phyloP scores from a whole-genome alignment of 2,113 vertebrate genomes.

The Equus przewalskii region DNA sequence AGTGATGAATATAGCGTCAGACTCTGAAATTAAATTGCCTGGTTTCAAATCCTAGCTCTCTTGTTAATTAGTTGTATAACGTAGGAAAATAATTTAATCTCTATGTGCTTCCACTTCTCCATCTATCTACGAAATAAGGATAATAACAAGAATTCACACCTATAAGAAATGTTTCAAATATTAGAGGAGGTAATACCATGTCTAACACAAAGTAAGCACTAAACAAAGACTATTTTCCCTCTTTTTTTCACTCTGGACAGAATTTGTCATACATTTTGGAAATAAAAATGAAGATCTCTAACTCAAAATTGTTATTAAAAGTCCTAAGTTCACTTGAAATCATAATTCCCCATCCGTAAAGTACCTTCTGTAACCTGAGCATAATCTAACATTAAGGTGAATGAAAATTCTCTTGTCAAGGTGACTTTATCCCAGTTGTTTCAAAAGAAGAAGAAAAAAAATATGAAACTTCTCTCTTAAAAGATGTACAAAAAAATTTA shows the following conservation, averaged over 20 bases:
- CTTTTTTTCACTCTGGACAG: not conserved
- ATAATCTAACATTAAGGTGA: conserved; percentile 71
- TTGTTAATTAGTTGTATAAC: not conserved
- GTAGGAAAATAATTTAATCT: conserved; percentile 1
- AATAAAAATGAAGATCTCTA: conserved; percentile 78
- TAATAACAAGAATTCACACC: not conserved
- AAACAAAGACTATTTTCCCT: too few relatives aligned
- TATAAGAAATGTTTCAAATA: conserved; percentile 39
- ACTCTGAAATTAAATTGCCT: conserved; percentile 57
- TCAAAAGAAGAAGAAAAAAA: conserved; percentile 59
- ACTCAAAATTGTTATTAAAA: conserved; percentile 64
- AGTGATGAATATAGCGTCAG: not conserved
- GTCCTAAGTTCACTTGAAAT: conserved; percentile 78
- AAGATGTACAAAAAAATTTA: not conserved
- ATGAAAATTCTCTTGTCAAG: conserved; percentile 59
- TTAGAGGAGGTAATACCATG: not conserved
- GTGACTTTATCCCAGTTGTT: conserved; percentile 63
- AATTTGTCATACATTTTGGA: conserved; percentile 55
- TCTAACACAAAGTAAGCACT: not conserved
- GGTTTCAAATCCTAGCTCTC: conserved; percentile 1
- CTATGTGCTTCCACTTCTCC: not conserved
- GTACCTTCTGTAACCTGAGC: conserved; percentile 64
- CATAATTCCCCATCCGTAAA: conserved; percentile 77
- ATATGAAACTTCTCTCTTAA: conserved; percentile 27
- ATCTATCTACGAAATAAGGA: conserved; percentile 17